phyloP scores from a whole-genome alignment of 2,888 invertebrate species.

The Cerastis rubricosa region DNA sequence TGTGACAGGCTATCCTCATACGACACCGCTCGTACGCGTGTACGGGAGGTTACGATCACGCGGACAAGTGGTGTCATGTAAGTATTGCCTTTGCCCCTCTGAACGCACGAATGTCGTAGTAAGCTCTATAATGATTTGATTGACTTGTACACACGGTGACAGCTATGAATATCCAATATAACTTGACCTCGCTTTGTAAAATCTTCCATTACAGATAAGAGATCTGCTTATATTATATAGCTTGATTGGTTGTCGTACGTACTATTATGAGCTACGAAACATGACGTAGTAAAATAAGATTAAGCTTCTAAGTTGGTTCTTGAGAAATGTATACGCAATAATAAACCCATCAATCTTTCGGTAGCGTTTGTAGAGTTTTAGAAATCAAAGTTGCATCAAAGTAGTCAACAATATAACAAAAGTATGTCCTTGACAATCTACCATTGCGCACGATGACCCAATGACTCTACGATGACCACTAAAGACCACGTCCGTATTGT shows the following conservation, averaged over 20 bases:
- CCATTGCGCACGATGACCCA: neutral
- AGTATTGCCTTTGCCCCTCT: neutral
- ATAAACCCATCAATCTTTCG: neutral
- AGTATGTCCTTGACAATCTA: constrained; percentile 9
- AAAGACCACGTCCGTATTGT: constrained; percentile 5
- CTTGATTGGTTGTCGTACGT: neutral
- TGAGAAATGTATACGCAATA: neutral
- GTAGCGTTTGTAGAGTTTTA: neutral
- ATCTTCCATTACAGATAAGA: too few species aligned
- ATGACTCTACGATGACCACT: neutral
- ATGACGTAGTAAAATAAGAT: neutral
- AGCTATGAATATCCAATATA: too few species aligned
- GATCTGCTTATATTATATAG: too few species aligned
- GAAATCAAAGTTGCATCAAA: constrained; percentile 17
- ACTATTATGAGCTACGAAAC: neutral
- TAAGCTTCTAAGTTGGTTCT: neutral
- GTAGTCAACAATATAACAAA: neutral
- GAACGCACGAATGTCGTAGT: neutral
- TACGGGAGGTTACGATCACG: too few species aligned
- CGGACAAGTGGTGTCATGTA: neutral
- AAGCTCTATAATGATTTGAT: neutral
- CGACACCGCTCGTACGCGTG: too few species aligned
- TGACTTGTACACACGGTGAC: neutral
- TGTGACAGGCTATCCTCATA: neutral
- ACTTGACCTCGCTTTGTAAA: too few species aligned